Base-by-base conservation (phyloP, 2,888 invertebrate species). In the Incurvaria masculella region DNA sequence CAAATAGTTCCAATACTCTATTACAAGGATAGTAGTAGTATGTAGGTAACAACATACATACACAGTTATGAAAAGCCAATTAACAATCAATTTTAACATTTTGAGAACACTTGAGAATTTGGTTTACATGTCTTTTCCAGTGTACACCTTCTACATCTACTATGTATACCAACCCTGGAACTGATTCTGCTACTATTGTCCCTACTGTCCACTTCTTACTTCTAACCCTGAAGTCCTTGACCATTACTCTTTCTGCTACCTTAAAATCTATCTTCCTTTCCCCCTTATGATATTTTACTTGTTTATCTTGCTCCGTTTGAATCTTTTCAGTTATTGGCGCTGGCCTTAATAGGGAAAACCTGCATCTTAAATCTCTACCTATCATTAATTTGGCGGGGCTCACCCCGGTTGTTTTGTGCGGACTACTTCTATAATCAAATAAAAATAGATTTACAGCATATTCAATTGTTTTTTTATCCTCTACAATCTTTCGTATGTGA, bases 281-380 rank as follows among this genome's bases (percentile, higher is more conserved):
- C 4, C 33, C 42, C 20, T 16, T 21, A 21, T 21, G 19, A 21
- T 42, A 42, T 42, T 20, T 21, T 20, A 20, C 42, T 20, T 21
- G 33, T 20, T 45, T 45, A 18, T 14, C 14, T 38, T 45, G 44
- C 2, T 45, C 44, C 2, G 2, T 18, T n/a, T 45, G 19, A 14
- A 45, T 38, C 33, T 45, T 45, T n/a, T 45, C 44, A 38, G 33
- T 33, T 33, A 45, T 33, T n/a, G 44, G 44, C 4, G 19, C 21
- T 21, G 44, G 44, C 20, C 44, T 16, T n/a, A 45, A 20, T n/a
- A 45, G 21, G 2, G 44, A 45, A 33, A 45, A 45, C 18, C 44
- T 18, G 33, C 44, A 38, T 19, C 44, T 45, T 19, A 45, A 33
- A 2, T 45, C 38, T 19, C 44, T 45, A 11, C 44, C 44, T 27